Evolutionary conservation across 2,113 vertebrate genomes (phyloP), one percentile per base, ranked within the genome.

Genomic region (Potamarius usumacintae): DNA sequence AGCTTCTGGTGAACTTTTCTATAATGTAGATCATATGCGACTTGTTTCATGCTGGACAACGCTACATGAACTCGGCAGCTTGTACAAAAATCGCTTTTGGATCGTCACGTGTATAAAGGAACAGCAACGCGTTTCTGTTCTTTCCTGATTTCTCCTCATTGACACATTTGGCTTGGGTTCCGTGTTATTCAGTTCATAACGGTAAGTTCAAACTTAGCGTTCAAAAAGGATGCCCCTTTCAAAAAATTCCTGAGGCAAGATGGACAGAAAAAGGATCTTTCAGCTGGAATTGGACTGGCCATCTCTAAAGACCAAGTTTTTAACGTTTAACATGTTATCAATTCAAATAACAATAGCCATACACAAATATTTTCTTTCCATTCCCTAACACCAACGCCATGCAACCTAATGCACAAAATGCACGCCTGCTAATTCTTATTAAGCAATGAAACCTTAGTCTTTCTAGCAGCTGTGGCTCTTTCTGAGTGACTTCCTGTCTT

Each of bases 1-100:
- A 25, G 58, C n/a, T 78, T 50, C 42, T 50, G 62, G 30, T 74
- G 79, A 82, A 42, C n/a, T 82, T 15, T 74, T 48, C 8, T 60
- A 7, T 89, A 77, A 89, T 62, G 74, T 22, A 78, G 60, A 91
- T 82, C 88, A 89, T 77, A 82, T 91, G 60, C 25, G 48, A 42
- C 34, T 77, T n/a, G 71, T 74, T 74, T 48, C 1, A 10, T 34
- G 69, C 69, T 8, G 17, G 69, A 74, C 20, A 20, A 48, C 10
- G 7, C 71, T 25, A 52, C 20, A 76, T 52, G 52, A 76, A 22
- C 34, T 30, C 14, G 34, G 30, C 30, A 71, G 27, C 27, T 69
- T 72, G 69, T 30, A 17, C 27, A 17, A 34, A 30, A 69, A 15
- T 30, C 15, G 27, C 11, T 20, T 74, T 71, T 71, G 27, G 67